phyloP scores from a whole-genome alignment of 2,797 vertebrate genomes.

The Ceyx erithaca region DNA sequence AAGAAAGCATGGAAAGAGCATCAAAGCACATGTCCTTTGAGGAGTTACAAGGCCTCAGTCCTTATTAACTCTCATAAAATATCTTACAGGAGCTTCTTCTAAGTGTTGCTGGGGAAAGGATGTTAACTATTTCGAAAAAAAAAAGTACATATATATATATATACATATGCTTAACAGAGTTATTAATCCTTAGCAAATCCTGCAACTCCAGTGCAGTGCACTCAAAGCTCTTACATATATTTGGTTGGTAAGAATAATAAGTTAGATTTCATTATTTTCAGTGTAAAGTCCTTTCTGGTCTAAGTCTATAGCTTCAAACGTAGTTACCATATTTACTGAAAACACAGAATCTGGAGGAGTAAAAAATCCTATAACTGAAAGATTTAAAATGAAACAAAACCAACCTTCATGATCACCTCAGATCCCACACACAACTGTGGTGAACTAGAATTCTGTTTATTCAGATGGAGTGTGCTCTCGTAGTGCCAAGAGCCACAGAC shows the following conservation, averaged over 20 bases:
- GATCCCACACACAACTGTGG: slow-evolving; percentile 77
- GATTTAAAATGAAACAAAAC: slow-evolving; percentile 12
- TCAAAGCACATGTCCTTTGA: background rate
- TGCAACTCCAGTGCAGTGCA: background rate
- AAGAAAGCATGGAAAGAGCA: slow-evolving; percentile 10
- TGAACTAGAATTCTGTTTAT: slow-evolving; percentile 85
- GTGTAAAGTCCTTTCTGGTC: background rate
- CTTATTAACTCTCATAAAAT: background rate
- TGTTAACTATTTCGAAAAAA: background rate
- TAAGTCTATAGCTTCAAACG: background rate
- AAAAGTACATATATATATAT: too few species aligned
- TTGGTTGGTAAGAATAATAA: background rate
- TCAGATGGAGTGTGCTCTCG: slow-evolving; percentile 84
- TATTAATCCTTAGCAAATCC: background rate
- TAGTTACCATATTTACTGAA: background rate
- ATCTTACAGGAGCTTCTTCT: background rate
- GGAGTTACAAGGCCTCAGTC: background rate
- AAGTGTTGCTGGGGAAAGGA: background rate
- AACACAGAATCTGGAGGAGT: background rate
- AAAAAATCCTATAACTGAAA: background rate
- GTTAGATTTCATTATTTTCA: background rate
- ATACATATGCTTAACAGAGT: background rate
- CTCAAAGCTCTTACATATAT: background rate
- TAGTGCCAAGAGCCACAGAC: slow-evolving; percentile 83
- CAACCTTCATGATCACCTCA: slow-evolving; percentile 79